phyloP scores from a whole-genome alignment of 2,113 vertebrate genomes.

The Rhadina sibilatrix region DNA sequence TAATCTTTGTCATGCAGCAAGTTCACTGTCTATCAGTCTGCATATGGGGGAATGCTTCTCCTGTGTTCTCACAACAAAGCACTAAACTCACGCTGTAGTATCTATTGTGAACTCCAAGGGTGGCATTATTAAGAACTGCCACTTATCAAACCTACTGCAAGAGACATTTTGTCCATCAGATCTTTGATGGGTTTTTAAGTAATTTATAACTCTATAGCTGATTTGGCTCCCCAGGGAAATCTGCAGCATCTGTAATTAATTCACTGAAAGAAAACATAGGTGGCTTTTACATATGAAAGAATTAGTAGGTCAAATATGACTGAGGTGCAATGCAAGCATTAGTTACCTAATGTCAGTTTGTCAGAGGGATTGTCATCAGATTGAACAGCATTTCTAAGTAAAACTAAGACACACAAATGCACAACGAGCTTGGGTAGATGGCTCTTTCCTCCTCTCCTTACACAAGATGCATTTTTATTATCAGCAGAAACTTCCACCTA shows the following conservation, averaged over 20 bases:
- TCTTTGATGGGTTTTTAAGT: neutral
- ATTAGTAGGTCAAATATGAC: neutral
- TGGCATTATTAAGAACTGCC: neutral
- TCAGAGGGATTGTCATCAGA: neutral
- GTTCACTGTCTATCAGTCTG: neutral
- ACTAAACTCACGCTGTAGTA: neutral
- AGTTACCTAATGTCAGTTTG: neutral
- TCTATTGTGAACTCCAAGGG: neutral
- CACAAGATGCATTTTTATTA: neutral
- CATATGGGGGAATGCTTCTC: neutral
- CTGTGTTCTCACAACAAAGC: neutral
- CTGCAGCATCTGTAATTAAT: neutral
- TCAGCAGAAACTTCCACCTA: neutral
- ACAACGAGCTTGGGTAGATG: neutral
- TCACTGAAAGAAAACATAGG: neutral
- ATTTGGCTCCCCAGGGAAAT: neutral
- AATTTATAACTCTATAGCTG: neutral
- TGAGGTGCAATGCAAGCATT: neutral
- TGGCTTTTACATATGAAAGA: neutral
- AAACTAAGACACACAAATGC: neutral
- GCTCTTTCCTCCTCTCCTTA: neutral
- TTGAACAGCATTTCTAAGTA: neutral
- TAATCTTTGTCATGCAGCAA: neutral
- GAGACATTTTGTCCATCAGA: neutral
- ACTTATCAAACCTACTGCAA: neutral